phyloP scores from a whole-genome alignment of 1,140 invertebrate genomes.

The Heliconius melpomene region DNA sequence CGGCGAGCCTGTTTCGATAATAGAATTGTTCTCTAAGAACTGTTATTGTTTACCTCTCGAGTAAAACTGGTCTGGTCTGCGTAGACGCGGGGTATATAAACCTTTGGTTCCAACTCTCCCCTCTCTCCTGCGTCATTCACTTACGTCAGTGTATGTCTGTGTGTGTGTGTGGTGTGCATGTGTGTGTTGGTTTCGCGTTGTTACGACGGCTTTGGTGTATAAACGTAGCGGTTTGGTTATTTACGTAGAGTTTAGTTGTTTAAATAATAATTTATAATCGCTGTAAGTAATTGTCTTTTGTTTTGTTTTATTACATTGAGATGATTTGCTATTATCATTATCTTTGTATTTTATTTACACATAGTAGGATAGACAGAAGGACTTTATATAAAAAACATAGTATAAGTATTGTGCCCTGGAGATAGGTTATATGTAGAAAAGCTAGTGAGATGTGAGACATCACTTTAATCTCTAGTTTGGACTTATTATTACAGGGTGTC shows the following conservation, averaged over 20 bases:
- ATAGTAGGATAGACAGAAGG: too few species aligned
- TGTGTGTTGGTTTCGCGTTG: slow-evolving; percentile 30
- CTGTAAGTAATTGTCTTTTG: too few species aligned
- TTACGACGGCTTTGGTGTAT: neutral
- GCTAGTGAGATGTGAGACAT: too few species aligned
- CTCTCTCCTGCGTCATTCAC: slow-evolving; percentile 56
- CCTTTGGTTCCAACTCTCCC: slow-evolving; percentile 45
- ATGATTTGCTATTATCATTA: too few species aligned
- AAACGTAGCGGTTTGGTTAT: slow-evolving; percentile 13
- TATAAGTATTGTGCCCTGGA: too few species aligned
- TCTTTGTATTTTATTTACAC: too few species aligned
- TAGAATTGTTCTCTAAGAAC: slow-evolving; percentile 46
- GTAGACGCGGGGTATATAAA: slow-evolving; percentile 70
- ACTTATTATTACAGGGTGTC: too few species aligned
- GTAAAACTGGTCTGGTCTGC: slow-evolving; percentile 59
- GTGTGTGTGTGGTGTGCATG: slow-evolving; percentile 31
- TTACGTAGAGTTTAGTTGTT: neutral
- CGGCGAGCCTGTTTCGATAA: slow-evolving; percentile 47
- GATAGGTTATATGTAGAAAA: too few species aligned
- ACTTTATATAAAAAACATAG: too few species aligned
- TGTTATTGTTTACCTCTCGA: slow-evolving; percentile 64
- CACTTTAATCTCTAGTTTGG: too few species aligned
- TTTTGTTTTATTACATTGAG: too few species aligned
- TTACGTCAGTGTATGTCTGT: slow-evolving; percentile 33
- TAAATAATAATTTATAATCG: too few species aligned